Evolutionary conservation across 2,888 invertebrate species (phyloP).

Genomic region (Nematopogon swammerdamellus): DNA sequence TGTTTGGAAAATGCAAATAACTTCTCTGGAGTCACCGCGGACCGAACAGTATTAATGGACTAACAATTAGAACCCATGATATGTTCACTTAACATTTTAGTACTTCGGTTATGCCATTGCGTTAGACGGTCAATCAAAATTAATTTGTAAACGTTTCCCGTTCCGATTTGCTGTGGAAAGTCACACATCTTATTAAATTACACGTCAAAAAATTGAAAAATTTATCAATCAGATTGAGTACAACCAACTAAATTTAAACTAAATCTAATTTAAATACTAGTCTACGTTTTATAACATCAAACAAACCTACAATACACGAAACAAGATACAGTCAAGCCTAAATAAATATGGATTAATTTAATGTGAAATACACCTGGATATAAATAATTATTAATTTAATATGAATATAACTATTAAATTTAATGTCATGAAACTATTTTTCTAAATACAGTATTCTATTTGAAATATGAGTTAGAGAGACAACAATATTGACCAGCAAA

Average conservation of each 20-base stretch:
- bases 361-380: slow-evolving; percentile 1
- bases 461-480: slow-evolving; percentile 12
- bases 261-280: neutral
- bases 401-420: slow-evolving; percentile 8
- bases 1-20: neutral
- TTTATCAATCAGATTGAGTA: neutral
- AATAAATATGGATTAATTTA: neutral
- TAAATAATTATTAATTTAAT: slow-evolving; percentile 4
- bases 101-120: neutral
- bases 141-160: neutral
- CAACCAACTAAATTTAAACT: neutral
- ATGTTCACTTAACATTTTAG: neutral
- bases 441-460: slow-evolving; percentile 1
- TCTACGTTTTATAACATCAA: neutral
- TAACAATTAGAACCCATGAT: neutral
- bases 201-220: neutral
- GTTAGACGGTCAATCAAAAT: neutral
- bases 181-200: neutral
- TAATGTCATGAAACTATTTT: neutral
- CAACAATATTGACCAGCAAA: slow-evolving; percentile 6
- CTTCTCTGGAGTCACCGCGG: neutral
- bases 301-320: neutral
- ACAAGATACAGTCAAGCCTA: neutral
- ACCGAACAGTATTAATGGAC: neutral
- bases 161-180: too few species aligned